These are phyloP conservation scores for Cerastis leucographa DNA, from an alignment of 2,888 invertebrate species.

Conservation along the genomic window DNA sequence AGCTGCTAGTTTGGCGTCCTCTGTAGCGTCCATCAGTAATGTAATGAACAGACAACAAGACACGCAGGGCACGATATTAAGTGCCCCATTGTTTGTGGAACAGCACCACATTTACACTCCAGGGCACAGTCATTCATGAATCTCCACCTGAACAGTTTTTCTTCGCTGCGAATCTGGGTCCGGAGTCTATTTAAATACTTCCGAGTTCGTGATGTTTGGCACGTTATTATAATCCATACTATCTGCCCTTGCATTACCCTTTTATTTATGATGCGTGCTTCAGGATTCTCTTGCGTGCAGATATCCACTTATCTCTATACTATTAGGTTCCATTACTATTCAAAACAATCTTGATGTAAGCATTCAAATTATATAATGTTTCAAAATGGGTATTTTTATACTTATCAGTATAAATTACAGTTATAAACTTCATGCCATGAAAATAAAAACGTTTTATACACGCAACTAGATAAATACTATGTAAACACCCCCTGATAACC, in stretches of 20 bases:
- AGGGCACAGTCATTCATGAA: no score
- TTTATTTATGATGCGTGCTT: conserved; percentile 8
- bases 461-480: conserved; percentile 13
- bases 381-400: conserved; percentile 31
- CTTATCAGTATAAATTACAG: conserved; percentile 42
- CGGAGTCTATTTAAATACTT: no score
- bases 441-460: conserved; percentile 17
- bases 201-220: no score
- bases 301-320: conserved; percentile 38
- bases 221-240: background rate
- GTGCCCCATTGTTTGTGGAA: no score
- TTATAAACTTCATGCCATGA: conserved; percentile 26
- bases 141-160: no score
- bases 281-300: conserved; percentile 27
- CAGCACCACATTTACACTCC: no score
- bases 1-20: no score
- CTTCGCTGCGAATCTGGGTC: no score
- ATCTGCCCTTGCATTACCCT: background rate
- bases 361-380: conserved; percentile 21
- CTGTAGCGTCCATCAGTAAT: no score
- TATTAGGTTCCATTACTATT: conserved; percentile 23
- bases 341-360: conserved; percentile 27
- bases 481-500: background rate
- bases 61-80: no score
- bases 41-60: no score